Percentiles rank a stretch among this genome's conserved stretches.
Conservation (phyloP, 2,888 invertebrate species). For the Altica lythri region DNA sequence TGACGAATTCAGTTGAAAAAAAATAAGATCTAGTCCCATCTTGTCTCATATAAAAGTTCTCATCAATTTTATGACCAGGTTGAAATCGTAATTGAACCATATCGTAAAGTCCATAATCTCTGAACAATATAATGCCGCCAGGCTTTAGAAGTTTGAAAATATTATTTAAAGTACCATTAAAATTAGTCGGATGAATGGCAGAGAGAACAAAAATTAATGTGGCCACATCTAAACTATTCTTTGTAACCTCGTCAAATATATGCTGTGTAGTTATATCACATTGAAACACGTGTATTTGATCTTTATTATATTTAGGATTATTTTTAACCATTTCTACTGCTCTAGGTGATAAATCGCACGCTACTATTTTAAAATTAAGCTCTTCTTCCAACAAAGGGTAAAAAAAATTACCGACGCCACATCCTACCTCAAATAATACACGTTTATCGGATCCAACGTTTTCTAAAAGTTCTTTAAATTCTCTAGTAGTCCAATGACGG, state of each 20-base stretch:
- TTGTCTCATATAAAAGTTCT: constrained; percentile 94
- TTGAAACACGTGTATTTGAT: constrained; percentile 76
- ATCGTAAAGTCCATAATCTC: constrained; percentile 95
- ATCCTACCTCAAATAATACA: constrained; percentile 82
- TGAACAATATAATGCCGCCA: constrained; percentile 81
- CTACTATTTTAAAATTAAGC: constrained; percentile 73
- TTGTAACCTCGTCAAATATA: constrained; percentile 63
- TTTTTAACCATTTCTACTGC: constrained; percentile 85
- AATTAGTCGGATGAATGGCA: constrained; percentile 88
- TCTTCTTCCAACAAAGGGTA: constrained; percentile 87
- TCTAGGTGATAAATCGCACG: constrained; percentile 91
- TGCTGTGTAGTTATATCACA: constrained; percentile 79
- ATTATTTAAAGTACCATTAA: constrained; percentile 66
- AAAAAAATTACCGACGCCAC: constrained; percentile 96
- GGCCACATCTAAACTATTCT: constrained; percentile 72
- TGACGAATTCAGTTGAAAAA: constrained; percentile 74
- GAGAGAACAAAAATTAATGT: constrained; percentile 95
- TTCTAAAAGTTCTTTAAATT: constrained; percentile 67
- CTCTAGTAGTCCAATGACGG: constrained; percentile 94
- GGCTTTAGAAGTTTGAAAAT: constrained; percentile 69
- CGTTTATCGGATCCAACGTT: constrained; percentile 51
- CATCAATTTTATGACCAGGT: constrained; percentile 87
- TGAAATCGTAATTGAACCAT: constrained; percentile 96
- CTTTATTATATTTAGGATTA: constrained; percentile 68
- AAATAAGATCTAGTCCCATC: constrained; percentile 93